Conservation (phyloP, 2,113 vertebrate genomes). For the Rhinoderma darwinii region DNA sequence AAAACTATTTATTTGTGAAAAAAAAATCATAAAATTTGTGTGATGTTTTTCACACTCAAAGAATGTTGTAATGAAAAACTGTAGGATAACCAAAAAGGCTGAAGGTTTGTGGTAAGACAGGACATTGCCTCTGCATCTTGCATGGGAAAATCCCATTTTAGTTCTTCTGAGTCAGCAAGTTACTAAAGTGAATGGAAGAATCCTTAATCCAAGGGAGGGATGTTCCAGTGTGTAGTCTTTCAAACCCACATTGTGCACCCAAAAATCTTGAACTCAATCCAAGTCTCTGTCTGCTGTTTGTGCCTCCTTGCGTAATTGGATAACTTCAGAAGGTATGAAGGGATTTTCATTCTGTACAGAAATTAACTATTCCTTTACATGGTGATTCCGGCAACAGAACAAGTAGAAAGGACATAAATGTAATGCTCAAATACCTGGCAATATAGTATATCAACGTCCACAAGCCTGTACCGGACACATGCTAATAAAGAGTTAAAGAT, state of each 20-base stretch:
- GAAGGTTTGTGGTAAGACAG: conserved; percentile 34
- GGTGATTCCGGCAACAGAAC: conserved; percentile 23
- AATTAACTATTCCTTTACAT: conserved; percentile 40
- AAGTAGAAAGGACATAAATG: neutral
- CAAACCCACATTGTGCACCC: conserved; percentile 53
- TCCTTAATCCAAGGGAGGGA: neutral
- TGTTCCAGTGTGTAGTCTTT: neutral
- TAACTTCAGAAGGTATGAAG: conserved; percentile 46
- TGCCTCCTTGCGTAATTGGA: conserved; percentile 48
- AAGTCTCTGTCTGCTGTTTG: conserved; percentile 49
- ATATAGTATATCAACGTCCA: neutral
- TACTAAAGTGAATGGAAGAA: conserved; percentile 44
- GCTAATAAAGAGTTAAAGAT: neutral
- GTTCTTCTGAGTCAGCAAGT: conserved; percentile 53
- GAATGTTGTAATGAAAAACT: neutral
- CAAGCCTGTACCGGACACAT: neutral
- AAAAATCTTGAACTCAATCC: conserved; percentile 46
- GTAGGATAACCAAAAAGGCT: neutral
- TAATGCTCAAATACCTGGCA: neutral
- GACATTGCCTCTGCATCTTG: conserved; percentile 1
- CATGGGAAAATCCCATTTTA: conserved; percentile 24
- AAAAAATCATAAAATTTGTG: neutral
- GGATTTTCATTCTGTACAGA: conserved; percentile 43
- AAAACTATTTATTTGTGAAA: conserved; percentile 24
- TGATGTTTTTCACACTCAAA: conserved; percentile 1